These are phyloP conservation scores for Pantala flavescens DNA, from an alignment of 1,140 invertebrate genomes.

Conservation along the genomic window DNA sequence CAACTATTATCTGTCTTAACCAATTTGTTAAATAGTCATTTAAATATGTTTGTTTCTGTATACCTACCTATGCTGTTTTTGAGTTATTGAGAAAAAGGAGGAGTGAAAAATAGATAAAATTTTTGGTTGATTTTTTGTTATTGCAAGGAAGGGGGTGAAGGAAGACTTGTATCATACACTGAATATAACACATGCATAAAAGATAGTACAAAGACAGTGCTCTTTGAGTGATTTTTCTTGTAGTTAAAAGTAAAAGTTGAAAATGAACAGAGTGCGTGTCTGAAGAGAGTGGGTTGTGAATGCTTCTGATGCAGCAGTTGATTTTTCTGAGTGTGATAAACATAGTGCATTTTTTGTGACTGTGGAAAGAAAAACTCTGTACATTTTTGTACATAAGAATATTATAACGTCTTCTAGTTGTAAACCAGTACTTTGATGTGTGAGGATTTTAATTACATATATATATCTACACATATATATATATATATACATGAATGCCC, in stretches of 20 bases:
- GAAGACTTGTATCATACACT: slow-evolving; percentile 6
- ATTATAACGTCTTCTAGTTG: not conserved
- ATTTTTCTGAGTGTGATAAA: not conserved
- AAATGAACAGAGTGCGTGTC: too few relatives aligned
- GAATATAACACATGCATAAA: not conserved
- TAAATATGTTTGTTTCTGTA: not conserved
- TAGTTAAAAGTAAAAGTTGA: not conserved
- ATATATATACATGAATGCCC: not conserved
- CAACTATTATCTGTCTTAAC: not conserved
- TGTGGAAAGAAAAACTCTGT: not conserved
- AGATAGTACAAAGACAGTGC: slow-evolving; percentile 6
- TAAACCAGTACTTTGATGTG: not conserved
- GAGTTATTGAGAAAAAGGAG: not conserved
- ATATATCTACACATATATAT: not conserved
- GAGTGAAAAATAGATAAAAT: not conserved
- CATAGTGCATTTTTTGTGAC: not conserved
- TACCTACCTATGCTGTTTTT: not conserved
- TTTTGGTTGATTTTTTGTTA: not conserved
- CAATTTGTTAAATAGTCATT: not conserved
- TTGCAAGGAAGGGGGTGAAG: not conserved
- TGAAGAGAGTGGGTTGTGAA: not conserved
- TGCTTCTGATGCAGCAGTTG: not conserved
- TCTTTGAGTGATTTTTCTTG: slow-evolving; percentile 8
- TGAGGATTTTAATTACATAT: not conserved
- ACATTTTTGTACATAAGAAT: slow-evolving; percentile 1